phyloP scores from a whole-genome alignment of 2,888 invertebrate species.

The Rhamphomyia laevipes region DNA sequence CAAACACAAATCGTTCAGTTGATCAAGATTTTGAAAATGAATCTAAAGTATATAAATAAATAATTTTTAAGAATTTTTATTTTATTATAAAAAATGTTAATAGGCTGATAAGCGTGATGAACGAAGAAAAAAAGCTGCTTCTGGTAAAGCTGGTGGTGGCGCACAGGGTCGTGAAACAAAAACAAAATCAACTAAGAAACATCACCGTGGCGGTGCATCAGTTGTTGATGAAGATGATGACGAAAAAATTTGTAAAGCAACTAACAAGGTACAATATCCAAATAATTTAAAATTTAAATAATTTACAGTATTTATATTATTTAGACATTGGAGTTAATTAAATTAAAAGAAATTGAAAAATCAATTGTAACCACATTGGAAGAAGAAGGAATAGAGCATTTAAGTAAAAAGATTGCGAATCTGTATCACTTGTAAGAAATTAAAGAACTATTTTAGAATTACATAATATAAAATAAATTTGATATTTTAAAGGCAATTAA shows the following conservation, averaged over 20 bases:
- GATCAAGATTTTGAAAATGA: conserved; percentile 32
- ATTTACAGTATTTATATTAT: conserved; percentile 2
- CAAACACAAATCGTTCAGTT: conserved; percentile 26
- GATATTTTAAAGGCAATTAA: conserved; percentile 45
- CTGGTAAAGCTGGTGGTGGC: conserved; percentile 84
- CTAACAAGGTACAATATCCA: conserved; percentile 4
- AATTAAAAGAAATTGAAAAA: conserved; percentile 52
- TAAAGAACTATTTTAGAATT: not conserved
- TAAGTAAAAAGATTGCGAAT: conserved; percentile 54
- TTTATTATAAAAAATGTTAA: not conserved
- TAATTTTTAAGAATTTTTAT: not conserved
- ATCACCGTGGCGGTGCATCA: conserved; percentile 46
- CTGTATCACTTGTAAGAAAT: conserved; percentile 50
- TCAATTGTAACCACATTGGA: conserved; percentile 49
- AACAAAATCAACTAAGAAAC: conserved; percentile 86
- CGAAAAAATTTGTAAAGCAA: conserved; percentile 35
- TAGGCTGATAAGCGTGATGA: conserved; percentile 74
- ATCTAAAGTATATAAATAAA: conserved; percentile 18
- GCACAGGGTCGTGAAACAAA: conserved; percentile 90
- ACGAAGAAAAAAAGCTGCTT: conserved; percentile 72
- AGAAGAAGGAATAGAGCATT: conserved; percentile 61
- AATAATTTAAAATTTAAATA: conserved; percentile 11
- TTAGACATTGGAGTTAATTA: conserved; percentile 49
- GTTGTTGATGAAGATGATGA: conserved; percentile 51
- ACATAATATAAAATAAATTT: not conserved